A percentile compares a stretch with the other conserved stretches of the same genome.
These are phyloP conservation scores for Sula dactylatra DNA, from an alignment of 2,113 vertebrate species.

Conservation along the genomic window DNA sequence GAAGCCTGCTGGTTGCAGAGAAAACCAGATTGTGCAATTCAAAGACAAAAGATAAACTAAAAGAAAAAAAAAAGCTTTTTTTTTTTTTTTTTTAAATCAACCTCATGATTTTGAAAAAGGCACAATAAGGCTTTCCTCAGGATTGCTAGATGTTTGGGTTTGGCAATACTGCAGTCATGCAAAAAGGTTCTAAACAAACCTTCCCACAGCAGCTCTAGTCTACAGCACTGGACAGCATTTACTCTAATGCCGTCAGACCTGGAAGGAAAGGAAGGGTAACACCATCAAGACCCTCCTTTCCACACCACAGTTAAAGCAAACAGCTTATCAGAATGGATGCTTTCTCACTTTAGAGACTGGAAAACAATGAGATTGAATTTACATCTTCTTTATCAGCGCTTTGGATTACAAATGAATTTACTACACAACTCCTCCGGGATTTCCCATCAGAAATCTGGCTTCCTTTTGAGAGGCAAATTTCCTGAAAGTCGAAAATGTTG, in stretches of 20 bases:
- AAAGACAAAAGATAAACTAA: neutral
- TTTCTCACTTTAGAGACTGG: neutral
- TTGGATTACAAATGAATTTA: neutral
- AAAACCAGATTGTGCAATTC: neutral
- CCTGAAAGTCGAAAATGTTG: neutral
- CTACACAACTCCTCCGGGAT: neutral
- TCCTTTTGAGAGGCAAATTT: neutral
- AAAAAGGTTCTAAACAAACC: neutral
- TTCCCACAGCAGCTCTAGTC: neutral
- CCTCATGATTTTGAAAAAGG: neutral
- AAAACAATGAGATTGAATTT: neutral
- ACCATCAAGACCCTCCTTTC: neutral
- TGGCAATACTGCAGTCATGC: neutral
- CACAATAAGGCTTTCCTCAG: neutral
- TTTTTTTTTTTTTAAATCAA: neutral
- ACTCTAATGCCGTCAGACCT: no score
- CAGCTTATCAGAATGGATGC: neutral
- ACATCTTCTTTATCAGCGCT: neutral
- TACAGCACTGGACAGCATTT: neutral
- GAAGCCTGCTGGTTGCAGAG: neutral
- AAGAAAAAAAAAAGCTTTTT: neutral
- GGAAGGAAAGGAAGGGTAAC: neutral
- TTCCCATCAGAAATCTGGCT: neutral
- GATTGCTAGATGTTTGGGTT: neutral
- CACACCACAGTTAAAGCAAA: neutral